These are phyloP conservation scores for Trididemnum clinides DNA, from an alignment of 23 tunicate genomes.

Conservation along the genomic window DNA sequence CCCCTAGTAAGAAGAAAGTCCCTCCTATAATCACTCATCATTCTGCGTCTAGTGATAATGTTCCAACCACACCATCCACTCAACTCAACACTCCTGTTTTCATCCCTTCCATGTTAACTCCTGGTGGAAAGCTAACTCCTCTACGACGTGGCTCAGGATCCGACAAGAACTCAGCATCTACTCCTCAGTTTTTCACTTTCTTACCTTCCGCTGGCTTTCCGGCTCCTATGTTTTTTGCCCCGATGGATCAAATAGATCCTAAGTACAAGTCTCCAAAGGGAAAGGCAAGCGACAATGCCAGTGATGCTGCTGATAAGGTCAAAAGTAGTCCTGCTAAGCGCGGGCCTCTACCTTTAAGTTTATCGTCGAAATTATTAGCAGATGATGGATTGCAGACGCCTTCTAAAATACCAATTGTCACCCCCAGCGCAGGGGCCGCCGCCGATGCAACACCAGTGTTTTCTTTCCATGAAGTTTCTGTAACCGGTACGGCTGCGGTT, in stretches of 20 bases:
- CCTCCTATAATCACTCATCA: not conserved
- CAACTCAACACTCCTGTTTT: conserved; percentile 74
- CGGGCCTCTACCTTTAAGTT: conserved; percentile 2
- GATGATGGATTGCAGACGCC: conserved; percentile 88
- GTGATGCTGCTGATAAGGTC: not conserved
- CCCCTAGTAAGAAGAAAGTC: no score
- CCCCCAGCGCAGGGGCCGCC: conserved; percentile 51
- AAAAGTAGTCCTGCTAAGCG: conserved; percentile 25
- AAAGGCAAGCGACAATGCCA: conserved; percentile 19
- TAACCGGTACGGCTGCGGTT: not conserved
- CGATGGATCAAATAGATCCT: conserved; percentile 6
- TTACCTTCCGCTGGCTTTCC: conserved; percentile 52
- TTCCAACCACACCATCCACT: not conserved
- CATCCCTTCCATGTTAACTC: conserved; percentile 40
- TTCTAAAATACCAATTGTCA: conserved; percentile 66
- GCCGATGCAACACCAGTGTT: conserved; percentile 59
- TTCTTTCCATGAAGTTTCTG: conserved; percentile 42
- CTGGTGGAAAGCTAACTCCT: conserved; percentile 11
- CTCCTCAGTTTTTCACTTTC: conserved; percentile 87
- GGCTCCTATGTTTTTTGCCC: conserved; percentile 53
- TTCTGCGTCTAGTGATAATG: not conserved
- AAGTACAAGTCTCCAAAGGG: conserved; percentile 12
- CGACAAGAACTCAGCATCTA: conserved; percentile 23
- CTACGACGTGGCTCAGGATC: conserved; percentile 49
- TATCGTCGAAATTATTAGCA: not conserved